These are phyloP conservation scores for Crypturellus undulatus DNA, from an alignment of 2,113 vertebrate genomes.

Conservation along the genomic window DNA sequence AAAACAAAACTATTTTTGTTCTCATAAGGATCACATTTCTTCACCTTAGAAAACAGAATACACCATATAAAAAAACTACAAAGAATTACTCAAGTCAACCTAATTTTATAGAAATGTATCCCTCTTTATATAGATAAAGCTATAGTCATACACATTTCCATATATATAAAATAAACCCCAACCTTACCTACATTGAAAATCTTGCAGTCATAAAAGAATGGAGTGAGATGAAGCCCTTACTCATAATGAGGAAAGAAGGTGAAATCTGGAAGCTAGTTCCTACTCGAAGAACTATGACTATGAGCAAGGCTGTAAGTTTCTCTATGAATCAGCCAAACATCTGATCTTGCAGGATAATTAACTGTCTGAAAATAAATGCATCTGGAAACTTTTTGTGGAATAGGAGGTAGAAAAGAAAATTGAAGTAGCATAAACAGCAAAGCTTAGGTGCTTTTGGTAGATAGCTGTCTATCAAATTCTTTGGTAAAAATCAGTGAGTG, in stretches of 20 bases:
- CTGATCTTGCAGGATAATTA: slow-evolving; percentile 57
- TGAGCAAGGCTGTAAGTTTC: slow-evolving; percentile 33
- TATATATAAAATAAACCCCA: not conserved
- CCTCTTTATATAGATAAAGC: not conserved
- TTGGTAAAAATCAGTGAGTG: not conserved
- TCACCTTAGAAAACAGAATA: not conserved
- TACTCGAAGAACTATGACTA: slow-evolving; percentile 17
- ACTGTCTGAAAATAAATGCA: slow-evolving; percentile 47
- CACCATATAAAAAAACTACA: not conserved
- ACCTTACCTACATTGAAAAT: slow-evolving; percentile 54
- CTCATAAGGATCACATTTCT: not conserved
- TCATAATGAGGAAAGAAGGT: slow-evolving; percentile 34
- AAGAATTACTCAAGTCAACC: not conserved
- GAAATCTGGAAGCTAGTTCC: slow-evolving; percentile 52
- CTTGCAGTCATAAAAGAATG: not conserved
- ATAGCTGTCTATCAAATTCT: not conserved
- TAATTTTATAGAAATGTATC: not conserved
- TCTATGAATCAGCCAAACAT: slow-evolving; percentile 66
- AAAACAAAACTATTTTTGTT: not conserved
- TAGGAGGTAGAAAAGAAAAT: not conserved
- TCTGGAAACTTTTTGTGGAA: not conserved
- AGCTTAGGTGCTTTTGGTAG: not conserved
- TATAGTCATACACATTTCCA: not conserved
- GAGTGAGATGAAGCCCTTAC: slow-evolving; percentile 4
- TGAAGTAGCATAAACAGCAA: not conserved